These are phyloP conservation scores for Drosophila pachea DNA, from an alignment of 1,140 invertebrate species.

Conservation along the genomic window DNA sequence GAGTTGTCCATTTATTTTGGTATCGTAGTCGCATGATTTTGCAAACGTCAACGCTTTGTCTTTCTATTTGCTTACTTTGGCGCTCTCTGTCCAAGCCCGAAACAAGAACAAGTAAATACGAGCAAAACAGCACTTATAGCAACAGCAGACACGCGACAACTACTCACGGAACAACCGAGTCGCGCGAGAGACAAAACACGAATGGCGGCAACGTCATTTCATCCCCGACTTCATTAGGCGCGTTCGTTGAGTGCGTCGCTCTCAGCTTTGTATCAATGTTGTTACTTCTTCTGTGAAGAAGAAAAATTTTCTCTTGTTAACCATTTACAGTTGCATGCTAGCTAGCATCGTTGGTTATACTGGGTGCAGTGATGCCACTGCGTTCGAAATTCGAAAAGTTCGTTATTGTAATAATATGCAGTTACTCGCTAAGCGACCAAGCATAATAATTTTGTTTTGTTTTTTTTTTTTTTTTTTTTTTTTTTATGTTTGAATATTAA, in stretches of 20 bases:
- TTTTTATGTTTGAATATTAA: background rate
- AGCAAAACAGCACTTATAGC: constrained; percentile 4
- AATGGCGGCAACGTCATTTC: constrained; percentile 38
- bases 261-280: constrained; percentile 24
- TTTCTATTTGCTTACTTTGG: constrained; percentile 7
- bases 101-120: constrained; percentile 11
- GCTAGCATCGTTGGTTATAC: constrained; percentile 15
- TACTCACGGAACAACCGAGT: constrained; percentile 40
- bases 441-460: background rate
- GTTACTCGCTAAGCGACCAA: constrained; percentile 1
- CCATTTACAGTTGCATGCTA: constrained; percentile 36
- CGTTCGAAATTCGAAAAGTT: background rate
- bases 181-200: constrained; percentile 54
- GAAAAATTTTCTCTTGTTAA: constrained; percentile 29
- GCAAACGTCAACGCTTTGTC: constrained; percentile 8
- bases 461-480: background rate
- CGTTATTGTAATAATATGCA: background rate
- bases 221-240: background rate
- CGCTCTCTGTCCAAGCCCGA: constrained; percentile 1
- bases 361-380: constrained; percentile 32
- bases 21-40: constrained; percentile 25
- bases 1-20: constrained; percentile 25
- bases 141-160: constrained; percentile 10
- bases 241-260: constrained; percentile 6
- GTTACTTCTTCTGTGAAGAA: constrained; percentile 23